phyloP scores from a whole-genome alignment of 2,113 vertebrate species.

The Scolopax mira region DNA sequence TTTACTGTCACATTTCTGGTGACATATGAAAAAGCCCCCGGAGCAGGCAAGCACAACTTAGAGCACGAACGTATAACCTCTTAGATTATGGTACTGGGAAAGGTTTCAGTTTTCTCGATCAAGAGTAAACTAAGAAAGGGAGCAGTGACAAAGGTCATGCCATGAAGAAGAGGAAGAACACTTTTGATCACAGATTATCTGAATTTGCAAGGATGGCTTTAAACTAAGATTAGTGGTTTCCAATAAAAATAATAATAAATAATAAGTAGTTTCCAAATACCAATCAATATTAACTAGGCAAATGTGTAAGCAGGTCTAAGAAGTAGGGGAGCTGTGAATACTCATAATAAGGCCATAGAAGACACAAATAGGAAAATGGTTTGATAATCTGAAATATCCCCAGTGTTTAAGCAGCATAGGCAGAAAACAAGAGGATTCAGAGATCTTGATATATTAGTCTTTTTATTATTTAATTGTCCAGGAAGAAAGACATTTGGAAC shows the following conservation, averaged over 20 bases:
- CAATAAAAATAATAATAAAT: neutral
- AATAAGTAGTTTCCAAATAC: neutral
- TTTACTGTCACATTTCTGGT: neutral
- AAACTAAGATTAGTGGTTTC: neutral
- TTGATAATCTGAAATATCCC: neutral
- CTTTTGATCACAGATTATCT: neutral
- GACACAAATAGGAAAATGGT: neutral
- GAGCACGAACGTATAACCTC: neutral
- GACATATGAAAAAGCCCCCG: neutral
- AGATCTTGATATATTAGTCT: neutral
- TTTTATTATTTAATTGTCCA: neutral
- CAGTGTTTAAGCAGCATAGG: neutral
- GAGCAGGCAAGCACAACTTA: neutral
- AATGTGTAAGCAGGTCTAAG: neutral
- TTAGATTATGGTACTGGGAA: neutral
- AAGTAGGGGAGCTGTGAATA: neutral
- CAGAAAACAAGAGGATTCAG: neutral
- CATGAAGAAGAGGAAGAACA: neutral
- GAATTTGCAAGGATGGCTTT: neutral
- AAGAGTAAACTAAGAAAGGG: neutral
- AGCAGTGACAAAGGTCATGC: neutral
- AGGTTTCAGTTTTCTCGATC: neutral
- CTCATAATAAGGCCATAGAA: neutral
- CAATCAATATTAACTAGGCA: neutral
- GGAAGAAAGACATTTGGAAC: neutral